Evolutionary conservation across 2,113 vertebrate species (phyloP), one percentile per base, ranked within the genome.

Genomic region (Vombatus ursinus): DNA sequence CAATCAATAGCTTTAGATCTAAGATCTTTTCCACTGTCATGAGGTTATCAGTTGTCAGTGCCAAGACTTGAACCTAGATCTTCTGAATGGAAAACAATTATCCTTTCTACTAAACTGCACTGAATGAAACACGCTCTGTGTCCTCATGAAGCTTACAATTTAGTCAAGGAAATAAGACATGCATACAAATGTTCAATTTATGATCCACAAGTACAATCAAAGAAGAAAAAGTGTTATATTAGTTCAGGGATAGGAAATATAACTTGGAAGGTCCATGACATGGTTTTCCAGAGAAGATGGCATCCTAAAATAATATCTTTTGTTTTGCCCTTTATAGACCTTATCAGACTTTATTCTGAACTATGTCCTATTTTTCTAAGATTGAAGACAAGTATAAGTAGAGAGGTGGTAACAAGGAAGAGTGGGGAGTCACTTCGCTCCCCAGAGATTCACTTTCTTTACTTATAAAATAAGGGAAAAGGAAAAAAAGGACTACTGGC

Each of bases 291-390:
- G 26, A 94, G 22, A 22, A 89, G 25, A 25, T 89, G 47, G 50
- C 2, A 54, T 52, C 2, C 61, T 90, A 48, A 90, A 47, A 53
- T 1, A 23, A 1, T 57, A 44, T n/a, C 3, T 68, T 28, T 96
- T n/a, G 8, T 90, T 93, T 96, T 90, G 49, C 53, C 2, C 91
- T 48, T 93, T 3, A 61, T 93, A 50, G 1, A 84, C 94, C 49
- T 68, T 90, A 50, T n/a, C 23, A 84, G 90, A 90, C 84, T 90
- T 94, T 89, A 12, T 19, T 93, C 26, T 91, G 48, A 94, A 91
- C 25, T 26, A 57, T 89, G 2, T 31, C 3, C 47, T 77, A 37
- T 7, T 57, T 93, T 22, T 57, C 50, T 94, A 53, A 91, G n/a
- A 44, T 50, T 93, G 9, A 92, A 96, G 94, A 47, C 14, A 93